Percentiles rank a stretch among this genome's conserved stretches.
These are phyloP conservation scores for Caretta caretta DNA, from an alignment of 2,113 vertebrate genomes.

Conservation along the genomic window DNA sequence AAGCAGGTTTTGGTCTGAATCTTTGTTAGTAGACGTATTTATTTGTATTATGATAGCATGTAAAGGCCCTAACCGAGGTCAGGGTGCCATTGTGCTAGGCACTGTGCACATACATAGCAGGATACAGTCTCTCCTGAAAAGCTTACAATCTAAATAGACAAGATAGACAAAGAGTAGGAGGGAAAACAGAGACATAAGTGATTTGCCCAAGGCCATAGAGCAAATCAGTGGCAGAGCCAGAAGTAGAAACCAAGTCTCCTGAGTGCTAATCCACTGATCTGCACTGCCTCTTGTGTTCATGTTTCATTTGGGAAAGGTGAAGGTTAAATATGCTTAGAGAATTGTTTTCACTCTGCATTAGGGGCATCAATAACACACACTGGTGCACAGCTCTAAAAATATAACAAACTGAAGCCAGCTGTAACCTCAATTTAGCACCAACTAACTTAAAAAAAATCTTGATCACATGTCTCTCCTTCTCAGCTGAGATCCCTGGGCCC, in stretches of 20 bases:
- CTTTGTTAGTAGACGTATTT: background rate
- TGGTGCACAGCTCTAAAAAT: background rate
- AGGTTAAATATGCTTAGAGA: background rate
- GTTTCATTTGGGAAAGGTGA: background rate
- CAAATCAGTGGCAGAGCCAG: accelerated
- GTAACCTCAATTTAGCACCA: background rate
- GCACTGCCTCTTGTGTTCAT: background rate
- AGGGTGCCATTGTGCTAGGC: background rate
- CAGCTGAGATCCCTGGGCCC: background rate
- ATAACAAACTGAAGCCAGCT: background rate
- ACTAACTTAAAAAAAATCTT: background rate
- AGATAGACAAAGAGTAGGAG: background rate
- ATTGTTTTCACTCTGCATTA: background rate
- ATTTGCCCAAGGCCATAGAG: background rate
- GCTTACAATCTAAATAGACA: background rate
- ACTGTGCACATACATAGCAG: background rate
- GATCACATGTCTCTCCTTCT: background rate
- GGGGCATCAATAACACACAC: background rate
- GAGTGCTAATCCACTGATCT: background rate
- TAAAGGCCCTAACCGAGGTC: background rate
- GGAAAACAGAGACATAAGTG: background rate
- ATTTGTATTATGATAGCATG: background rate
- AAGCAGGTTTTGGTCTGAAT: background rate
- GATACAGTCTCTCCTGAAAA: background rate
- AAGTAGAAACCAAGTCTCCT: background rate